Evolutionary conservation across 2,888 invertebrate genomes (phyloP).

Genomic region (Pogonocherus hispidulus): DNA sequence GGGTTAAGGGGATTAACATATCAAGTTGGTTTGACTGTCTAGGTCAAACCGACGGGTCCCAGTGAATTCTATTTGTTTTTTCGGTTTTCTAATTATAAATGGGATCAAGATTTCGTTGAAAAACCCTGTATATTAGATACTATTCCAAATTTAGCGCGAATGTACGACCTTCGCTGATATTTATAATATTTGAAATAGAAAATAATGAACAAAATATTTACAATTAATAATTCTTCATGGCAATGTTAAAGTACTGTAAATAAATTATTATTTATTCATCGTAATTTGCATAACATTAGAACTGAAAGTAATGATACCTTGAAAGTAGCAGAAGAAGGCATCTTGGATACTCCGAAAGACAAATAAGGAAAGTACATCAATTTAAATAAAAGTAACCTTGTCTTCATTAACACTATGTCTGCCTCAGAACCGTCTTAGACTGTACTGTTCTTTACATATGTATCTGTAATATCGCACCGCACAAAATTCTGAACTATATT

Average conservation of each 20-base stretch:
- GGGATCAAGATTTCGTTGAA: no score
- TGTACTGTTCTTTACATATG: not conserved
- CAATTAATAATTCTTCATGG: slow-evolving; percentile 5
- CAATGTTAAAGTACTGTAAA: not conserved
- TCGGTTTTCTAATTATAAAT: no score
- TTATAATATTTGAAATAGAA: not conserved
- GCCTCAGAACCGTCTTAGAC: not conserved
- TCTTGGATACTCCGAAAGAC: slow-evolving; percentile 15
- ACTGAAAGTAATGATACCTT: slow-evolving; percentile 38
- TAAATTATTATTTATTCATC: not conserved
- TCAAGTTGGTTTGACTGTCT: no score
- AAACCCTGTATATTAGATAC: no score
- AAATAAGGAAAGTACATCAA: slow-evolving; percentile 50
- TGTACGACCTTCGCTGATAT: not conserved
- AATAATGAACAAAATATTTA: not conserved
- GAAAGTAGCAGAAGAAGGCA: slow-evolving; percentile 37
- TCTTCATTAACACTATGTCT: slow-evolving; percentile 25
- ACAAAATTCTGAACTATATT: no score
- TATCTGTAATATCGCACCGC: no score
- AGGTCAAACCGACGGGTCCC: no score
- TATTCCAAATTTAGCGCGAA: not conserved
- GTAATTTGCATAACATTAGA: slow-evolving; percentile 20
- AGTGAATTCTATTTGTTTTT: no score
- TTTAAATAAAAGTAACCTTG: slow-evolving; percentile 49
- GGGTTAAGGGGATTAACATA: no score